phyloP scores from a whole-genome alignment of 2,888 invertebrate species.

The Gortyna flavago region DNA sequence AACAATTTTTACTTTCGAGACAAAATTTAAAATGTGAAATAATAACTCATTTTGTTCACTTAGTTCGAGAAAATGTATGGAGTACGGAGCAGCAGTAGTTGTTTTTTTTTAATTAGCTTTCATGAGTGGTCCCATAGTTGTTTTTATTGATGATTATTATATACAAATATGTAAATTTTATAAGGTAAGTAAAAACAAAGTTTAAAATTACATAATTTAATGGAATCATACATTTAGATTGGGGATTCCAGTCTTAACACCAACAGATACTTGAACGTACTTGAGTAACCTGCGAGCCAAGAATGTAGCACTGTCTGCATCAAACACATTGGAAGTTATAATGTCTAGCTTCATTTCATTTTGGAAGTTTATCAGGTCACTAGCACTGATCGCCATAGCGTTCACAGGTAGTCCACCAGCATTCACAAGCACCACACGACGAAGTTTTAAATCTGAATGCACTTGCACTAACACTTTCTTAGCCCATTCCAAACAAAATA shows the following conservation, averaged over 20 bases:
- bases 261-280: constrained; percentile 84
- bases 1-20: not conserved
- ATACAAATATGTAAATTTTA: not conserved
- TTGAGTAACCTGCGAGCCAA: constrained; percentile 81
- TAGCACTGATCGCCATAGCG: constrained; percentile 82
- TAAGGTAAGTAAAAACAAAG: not conserved
- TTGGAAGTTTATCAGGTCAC: constrained; percentile 80
- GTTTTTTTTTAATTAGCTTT: not conserved
- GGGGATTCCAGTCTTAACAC: constrained; percentile 85
- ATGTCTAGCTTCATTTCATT: constrained; percentile 81
- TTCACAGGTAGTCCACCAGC: constrained; percentile 82
- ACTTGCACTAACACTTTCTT: constrained; percentile 80
- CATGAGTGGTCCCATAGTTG: too few relatives aligned
- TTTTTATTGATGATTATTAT: not conserved
- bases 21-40: not conserved
- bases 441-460: constrained; percentile 82
- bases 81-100: not conserved
- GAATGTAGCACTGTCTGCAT: constrained; percentile 74
- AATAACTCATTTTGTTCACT: not conserved
- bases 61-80: not conserved
- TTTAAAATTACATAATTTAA: not conserved
- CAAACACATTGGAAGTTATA: constrained; percentile 81
- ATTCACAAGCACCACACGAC: constrained; percentile 84
- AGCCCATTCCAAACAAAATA: constrained; percentile 85
- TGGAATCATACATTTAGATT: constrained; percentile 80